Evolutionary conservation across 2,888 invertebrate genomes (phyloP), one percentile per base, ranked within the genome.

Genomic region (Pammene fasciana): DNA sequence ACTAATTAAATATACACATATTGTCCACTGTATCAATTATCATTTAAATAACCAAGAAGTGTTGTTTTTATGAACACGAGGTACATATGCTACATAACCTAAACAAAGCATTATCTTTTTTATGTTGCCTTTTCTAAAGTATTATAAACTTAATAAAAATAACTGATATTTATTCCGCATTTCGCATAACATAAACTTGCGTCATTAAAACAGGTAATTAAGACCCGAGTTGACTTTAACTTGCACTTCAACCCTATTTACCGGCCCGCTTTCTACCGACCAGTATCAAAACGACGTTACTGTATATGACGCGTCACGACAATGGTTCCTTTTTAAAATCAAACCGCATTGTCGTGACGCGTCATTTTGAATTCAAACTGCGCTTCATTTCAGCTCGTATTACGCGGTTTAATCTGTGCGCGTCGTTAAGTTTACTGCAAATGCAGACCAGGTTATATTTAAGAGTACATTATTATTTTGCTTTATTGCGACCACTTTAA

Each of bases 141-240:
- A n/a, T n/a, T n/a, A n/a, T n/a, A n/a, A n/a, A n/a, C n/a, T n/a
- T n/a, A n/a, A n/a, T n/a, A n/a, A n/a, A n/a, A n/a, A 26, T 26
- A 26, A 26, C 26, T 26, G 26, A 26, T 26, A 26, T 26, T 26
- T 18, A 36, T 10, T 0, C 60, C 11, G 14, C 14, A 48, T 14
- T 34, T 48, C 18, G 8, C 13, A 38, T 16, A 34, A 36, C 18
- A 61, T 50, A 38, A 13, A 16, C 16, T 13, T 43, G 66, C 34
- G n/a, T 52, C 59, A 56, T 48, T 11, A 65, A 66, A 65, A 52
- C 50, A 54, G 26, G 61, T 55, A 67, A 67, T 67, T 61, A 57
- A 67, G 26, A 46, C 16, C 18, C 18, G 34, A 54, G 54, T 46
- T 36, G 45, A 41, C 48, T 68, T 62, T 68, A 34, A 62, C 56